Evolutionary conservation across 2,797 vertebrate species (phyloP), one percentile per base, ranked within the genome.

Genomic region (Cirrhinus mrigala): DNA sequence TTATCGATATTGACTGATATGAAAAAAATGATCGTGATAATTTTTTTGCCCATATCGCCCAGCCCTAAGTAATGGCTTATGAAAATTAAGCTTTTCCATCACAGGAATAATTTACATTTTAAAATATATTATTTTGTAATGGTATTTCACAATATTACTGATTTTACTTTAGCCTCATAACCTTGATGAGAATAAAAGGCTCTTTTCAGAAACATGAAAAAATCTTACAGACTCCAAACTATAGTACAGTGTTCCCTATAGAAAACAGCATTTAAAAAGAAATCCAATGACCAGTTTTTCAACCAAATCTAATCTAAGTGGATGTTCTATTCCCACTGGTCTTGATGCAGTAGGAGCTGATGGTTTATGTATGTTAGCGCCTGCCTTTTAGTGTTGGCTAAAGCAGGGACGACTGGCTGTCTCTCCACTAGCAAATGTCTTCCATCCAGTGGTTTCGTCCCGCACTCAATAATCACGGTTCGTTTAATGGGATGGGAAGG

Each of bases 381-480:
- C 50, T 84, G 69, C 27, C 77, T 73, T 76, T 89, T 64, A 68
- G 76, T 48, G 24, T 85, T n/a, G 37, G 79, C 76, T 87, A 73
- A 74, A 74, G 48, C 81, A 81, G 56, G 82, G 84, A 79, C 46
- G 69, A 69, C 60, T 85, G 33, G 46, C 68, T 89, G 64, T 84
- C 83, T 85, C 74, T 60, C 82, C 46, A 58, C 48, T 58, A 79
- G 8, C 15, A 66, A 33, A 66, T 8, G 29, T 66, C 46, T 71
- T 66, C n/a, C 69, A 66, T 50, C 50, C 16, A 40, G 58, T 4
- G 1, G 46, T 56, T 82, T 79, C 58, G 33, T 71, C 24, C 24
- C 81, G 22, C 6, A 37, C 22, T 66, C 54, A 87, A 82, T 82
- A 84, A 73, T 85, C 70, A 79, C 46, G 79, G 54, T 86, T 87